Percentiles rank a stretch among this genome's conserved stretches.
Evolutionary conservation across 2,888 invertebrate genomes (phyloP).

Genomic region (Melipona beecheii): DNA sequence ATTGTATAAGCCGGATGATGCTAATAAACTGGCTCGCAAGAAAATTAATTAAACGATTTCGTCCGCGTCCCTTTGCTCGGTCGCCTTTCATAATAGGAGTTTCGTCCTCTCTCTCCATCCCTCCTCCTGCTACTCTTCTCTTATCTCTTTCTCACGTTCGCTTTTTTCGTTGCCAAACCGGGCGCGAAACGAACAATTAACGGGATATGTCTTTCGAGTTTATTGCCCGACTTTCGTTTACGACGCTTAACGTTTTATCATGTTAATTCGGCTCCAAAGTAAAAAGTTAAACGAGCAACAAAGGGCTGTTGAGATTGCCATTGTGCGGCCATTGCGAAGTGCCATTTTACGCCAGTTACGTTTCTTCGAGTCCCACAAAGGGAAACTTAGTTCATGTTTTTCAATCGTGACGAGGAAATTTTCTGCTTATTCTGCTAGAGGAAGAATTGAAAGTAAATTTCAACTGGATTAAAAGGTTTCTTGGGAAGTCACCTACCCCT

Average conservation of each 20-base stretch:
- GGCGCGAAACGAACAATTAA: constrained; percentile 27
- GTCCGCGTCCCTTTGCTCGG: background rate
- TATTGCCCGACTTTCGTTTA: constrained; percentile 49
- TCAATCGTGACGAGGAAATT: background rate
- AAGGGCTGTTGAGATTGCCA: background rate
- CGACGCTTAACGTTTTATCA: constrained; percentile 18
- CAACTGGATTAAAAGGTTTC: background rate
- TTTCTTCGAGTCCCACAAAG: background rate
- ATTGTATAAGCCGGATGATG: constrained; percentile 16
- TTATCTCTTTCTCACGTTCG: background rate
- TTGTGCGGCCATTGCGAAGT: background rate
- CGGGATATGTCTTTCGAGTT: constrained; percentile 26
- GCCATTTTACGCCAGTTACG: no score
- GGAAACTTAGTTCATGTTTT: background rate
- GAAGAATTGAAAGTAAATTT: background rate
- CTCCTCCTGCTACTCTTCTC: background rate
- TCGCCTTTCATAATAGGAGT: background rate
- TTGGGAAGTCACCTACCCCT: no score
- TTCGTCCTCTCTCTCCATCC: background rate
- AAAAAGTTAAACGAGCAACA: constrained; percentile 20
- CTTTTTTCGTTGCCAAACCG: constrained; percentile 1
- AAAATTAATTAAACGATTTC: constrained; percentile 32
- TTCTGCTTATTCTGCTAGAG: background rate
- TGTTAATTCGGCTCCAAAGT: constrained; percentile 51
- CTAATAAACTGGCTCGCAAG: constrained; percentile 13